phyloP scores from a whole-genome alignment of 1,140 invertebrate species.

The Drosophila sp. region DNA sequence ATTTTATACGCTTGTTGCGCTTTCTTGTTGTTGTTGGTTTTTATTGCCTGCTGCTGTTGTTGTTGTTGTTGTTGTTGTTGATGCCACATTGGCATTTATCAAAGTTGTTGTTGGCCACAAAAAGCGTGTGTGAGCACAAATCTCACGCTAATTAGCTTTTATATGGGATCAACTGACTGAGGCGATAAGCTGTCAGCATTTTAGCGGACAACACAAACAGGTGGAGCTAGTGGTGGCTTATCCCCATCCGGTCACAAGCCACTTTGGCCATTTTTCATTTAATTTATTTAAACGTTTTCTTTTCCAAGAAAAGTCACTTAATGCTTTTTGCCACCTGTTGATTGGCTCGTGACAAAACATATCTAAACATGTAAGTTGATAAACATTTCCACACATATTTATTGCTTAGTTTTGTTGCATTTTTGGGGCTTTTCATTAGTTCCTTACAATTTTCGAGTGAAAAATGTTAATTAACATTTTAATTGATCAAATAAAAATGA shows the following conservation, averaged over 20 bases:
- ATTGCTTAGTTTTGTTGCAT: background rate
- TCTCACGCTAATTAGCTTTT: slow-evolving; percentile 76
- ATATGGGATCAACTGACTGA: slow-evolving; percentile 54
- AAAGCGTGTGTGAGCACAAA: slow-evolving; percentile 45
- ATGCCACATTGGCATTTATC: slow-evolving; percentile 61
- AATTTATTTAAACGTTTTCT: slow-evolving; percentile 59
- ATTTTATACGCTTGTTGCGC: slow-evolving; percentile 25
- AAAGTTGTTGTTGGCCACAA: slow-evolving; percentile 46
- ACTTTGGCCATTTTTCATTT: slow-evolving; percentile 57
- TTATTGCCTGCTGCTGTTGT: slow-evolving; percentile 45
- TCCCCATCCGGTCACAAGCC: slow-evolving; percentile 45
- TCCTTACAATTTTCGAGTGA: too few species aligned
- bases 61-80: slow-evolving; percentile 27
- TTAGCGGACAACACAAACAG: slow-evolving; percentile 37
- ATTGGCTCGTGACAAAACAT: slow-evolving; percentile 47
- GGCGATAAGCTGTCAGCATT: slow-evolving; percentile 54
- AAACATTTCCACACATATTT: background rate
- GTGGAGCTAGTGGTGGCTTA: slow-evolving; percentile 1
- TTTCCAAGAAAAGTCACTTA: slow-evolving; percentile 36
- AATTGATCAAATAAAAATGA: too few species aligned
- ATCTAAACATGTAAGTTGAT: slow-evolving; percentile 18
- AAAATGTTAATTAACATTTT: too few species aligned
- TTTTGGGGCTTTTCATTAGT: too few species aligned
- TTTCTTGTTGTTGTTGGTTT: slow-evolving; percentile 22
- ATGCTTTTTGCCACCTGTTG: slow-evolving; percentile 25